These are phyloP conservation scores for Scaptodrosophila latifasciaeformis DNA, from an alignment of 2,888 invertebrate species.

Conservation along the genomic window DNA sequence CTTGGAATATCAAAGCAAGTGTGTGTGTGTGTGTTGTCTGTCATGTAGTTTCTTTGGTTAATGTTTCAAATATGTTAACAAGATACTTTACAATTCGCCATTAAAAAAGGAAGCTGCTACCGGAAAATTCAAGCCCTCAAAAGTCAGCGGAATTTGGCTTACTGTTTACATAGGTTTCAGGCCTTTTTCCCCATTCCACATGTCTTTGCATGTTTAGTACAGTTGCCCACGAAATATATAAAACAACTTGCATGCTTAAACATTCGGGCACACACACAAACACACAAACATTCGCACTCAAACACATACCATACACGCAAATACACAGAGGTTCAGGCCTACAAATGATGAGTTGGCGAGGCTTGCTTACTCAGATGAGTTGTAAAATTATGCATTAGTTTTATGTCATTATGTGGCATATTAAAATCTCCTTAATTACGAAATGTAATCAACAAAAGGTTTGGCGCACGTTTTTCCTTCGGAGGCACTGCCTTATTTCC, in stretches of 20 bases:
- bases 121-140: conserved; percentile 41
- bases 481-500: conserved; percentile 20
- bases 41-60: conserved; percentile 52
- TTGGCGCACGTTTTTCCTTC: conserved; percentile 19
- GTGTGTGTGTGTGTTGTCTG: conserved; percentile 14
- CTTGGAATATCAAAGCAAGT: neutral
- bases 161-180: conserved; percentile 56
- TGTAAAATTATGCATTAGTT: conserved; percentile 70
- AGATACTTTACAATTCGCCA: conserved; percentile 62
- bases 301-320: neutral
- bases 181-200: neutral
- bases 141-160: conserved; percentile 59
- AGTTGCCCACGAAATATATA: no score
- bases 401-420: conserved; percentile 68
- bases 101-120: conserved; percentile 41
- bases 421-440: conserved; percentile 67
- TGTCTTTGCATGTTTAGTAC: no score
- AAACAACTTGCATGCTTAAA: no score
- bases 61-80: conserved; percentile 66
- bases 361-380: conserved; percentile 61
- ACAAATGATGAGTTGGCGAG: conserved; percentile 16
- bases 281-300: conserved; percentile 6
- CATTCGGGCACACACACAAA: conserved; percentile 31
- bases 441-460: conserved; percentile 61
- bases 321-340: no score